Conservation (phyloP, 2,797 vertebrate species). For the Sphaeramia orbicularis region DNA sequence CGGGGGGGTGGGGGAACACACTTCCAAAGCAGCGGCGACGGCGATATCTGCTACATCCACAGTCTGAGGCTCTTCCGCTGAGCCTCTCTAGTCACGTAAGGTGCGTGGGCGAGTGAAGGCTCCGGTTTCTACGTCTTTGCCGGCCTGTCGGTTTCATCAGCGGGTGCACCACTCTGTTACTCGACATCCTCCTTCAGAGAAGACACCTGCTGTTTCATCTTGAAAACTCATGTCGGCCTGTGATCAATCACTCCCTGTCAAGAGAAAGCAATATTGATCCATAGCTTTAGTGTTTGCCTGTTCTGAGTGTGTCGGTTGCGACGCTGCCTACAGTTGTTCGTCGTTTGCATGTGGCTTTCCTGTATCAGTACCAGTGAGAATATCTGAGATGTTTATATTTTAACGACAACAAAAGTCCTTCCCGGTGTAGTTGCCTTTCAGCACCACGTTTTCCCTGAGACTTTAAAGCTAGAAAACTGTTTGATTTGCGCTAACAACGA, state of each 20-base stretch:
- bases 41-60: slow-evolving; percentile 62
- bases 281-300: slow-evolving; percentile 49
- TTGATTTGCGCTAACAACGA: slow-evolving; percentile 53
- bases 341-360: slow-evolving; percentile 45
- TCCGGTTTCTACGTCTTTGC: slow-evolving; percentile 73
- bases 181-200: slow-evolving; percentile 78
- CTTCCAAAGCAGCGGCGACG: slow-evolving; percentile 57
- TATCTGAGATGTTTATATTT: slow-evolving; percentile 14
- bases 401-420: slow-evolving; percentile 11
- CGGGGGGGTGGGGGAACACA: slow-evolving; percentile 51
- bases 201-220: slow-evolving; percentile 82
- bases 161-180: slow-evolving; percentile 70
- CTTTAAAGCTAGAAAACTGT: slow-evolving; percentile 39
- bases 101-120: slow-evolving; percentile 75
- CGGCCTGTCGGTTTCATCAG: slow-evolving; percentile 79
- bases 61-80: slow-evolving; percentile 66
- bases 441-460: background rate
- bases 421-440: slow-evolving; percentile 1
- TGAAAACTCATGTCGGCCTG: slow-evolving; percentile 71
- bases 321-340: slow-evolving; percentile 29
- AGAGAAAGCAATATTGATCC: slow-evolving; percentile 76
- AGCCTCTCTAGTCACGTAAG: slow-evolving; percentile 76
- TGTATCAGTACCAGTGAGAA: slow-evolving; percentile 39
- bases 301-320: slow-evolving; percentile 44
- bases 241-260: slow-evolving; percentile 81